Evolutionary conservation across 2,113 vertebrate species (phyloP).

Genomic region (Mormoops blainvillei): DNA sequence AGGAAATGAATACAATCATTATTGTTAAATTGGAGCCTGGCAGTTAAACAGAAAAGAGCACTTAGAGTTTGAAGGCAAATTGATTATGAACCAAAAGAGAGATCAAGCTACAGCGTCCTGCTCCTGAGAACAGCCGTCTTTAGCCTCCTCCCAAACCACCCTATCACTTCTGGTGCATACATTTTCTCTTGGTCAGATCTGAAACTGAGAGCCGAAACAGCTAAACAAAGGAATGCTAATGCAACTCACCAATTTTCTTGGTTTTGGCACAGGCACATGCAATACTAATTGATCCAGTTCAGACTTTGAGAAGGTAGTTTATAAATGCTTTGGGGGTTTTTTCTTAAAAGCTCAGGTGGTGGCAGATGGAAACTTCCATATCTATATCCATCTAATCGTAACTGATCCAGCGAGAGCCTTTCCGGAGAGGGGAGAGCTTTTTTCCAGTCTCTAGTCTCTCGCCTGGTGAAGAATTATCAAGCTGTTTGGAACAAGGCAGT

Average conservation of each 20-base stretch:
- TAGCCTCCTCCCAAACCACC: no score
- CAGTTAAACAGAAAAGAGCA: neutral
- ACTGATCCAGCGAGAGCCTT: neutral
- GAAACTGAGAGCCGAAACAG: neutral
- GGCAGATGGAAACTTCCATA: neutral
- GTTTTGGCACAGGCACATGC: neutral
- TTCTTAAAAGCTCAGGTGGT: neutral
- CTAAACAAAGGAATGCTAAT: neutral
- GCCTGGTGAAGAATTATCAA: neutral
- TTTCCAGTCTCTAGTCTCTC: neutral
- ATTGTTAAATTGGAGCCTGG: constrained; percentile 4
- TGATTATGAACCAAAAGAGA: neutral
- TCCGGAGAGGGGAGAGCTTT: neutral
- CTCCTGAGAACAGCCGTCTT: neutral
- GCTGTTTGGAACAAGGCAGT: neutral
- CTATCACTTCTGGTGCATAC: accelerated
- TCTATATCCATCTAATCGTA: neutral
- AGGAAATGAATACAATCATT: neutral
- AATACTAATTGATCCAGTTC: neutral
- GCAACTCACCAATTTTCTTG: neutral
- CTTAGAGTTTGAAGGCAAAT: neutral
- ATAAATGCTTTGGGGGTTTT: neutral
- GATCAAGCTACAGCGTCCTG: neutral
- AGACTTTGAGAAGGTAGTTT: constrained; percentile 29
- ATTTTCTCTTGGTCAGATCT: neutral